A percentile compares a stretch with the other conserved stretches of the same genome.
These are phyloP conservation scores for Leptinotarsa lineolata DNA, from an alignment of 1,140 invertebrate species.

Conservation along the genomic window DNA sequence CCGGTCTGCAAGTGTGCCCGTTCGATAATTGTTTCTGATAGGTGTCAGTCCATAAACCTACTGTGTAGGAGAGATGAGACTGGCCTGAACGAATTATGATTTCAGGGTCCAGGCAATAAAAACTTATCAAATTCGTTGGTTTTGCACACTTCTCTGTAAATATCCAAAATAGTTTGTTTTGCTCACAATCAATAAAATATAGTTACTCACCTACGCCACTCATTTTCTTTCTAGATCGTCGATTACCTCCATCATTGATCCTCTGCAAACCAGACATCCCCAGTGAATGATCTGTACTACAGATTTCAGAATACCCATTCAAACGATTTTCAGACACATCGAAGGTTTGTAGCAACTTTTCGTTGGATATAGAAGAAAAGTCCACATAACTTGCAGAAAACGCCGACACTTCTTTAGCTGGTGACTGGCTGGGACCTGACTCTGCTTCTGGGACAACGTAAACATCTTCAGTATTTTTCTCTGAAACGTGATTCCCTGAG, in stretches of 20 bases:
- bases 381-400: neutral
- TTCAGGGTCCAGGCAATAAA: neutral
- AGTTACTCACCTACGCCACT: neutral
- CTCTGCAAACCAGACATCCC: neutral
- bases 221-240: neutral
- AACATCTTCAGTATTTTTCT: neutral
- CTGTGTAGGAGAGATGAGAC: too few species aligned
- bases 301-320: neutral
- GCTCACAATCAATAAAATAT: neutral
- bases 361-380: neutral
- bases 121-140: neutral
- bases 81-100: neutral
- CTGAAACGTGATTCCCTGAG: neutral
- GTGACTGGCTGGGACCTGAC: neutral
- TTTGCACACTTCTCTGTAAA: neutral
- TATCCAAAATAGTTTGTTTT: neutral
- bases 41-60: too few species aligned
- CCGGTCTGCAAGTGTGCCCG: too few species aligned
- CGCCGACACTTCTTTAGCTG: neutral
- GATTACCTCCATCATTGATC: neutral
- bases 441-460: neutral
- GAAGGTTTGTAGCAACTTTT: neutral
- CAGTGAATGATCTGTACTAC: neutral
- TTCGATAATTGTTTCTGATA: too few species aligned
- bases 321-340: neutral